Percentiles rank a stretch among this genome's conserved stretches.
Evolutionary conservation across 2,797 vertebrate species (phyloP).

Genomic region (Gouania willdenowi): DNA sequence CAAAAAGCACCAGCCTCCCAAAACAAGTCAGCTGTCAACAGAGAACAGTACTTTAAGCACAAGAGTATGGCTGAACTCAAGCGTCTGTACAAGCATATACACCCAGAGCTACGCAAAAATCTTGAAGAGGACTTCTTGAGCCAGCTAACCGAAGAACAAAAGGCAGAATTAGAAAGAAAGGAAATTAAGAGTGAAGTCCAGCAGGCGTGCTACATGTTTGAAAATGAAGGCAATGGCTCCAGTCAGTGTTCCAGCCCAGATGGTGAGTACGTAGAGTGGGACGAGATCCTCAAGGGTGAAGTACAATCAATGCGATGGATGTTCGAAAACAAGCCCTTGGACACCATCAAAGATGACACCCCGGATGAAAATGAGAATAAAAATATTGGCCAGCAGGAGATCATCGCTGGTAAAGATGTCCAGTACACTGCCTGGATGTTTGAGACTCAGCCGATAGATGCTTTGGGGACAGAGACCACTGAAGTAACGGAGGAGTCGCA

Average conservation of each 20-base stretch:
- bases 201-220: constrained; percentile 79
- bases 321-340: constrained; percentile 86
- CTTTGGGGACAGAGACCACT: constrained; percentile 49
- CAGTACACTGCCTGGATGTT: constrained; percentile 88
- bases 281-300: constrained; percentile 86
- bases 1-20: constrained; percentile 56
- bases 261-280: constrained; percentile 81
- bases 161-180: constrained; percentile 52
- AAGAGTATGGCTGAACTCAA: constrained; percentile 84
- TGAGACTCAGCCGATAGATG: constrained; percentile 84
- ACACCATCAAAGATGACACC: constrained; percentile 79
- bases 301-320: constrained; percentile 85
- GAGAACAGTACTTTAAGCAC: constrained; percentile 81
- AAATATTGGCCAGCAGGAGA: constrained; percentile 81
- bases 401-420: constrained; percentile 82
- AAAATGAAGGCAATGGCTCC: constrained; percentile 75
- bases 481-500: constrained; percentile 49
- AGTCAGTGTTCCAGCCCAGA: constrained; percentile 76
- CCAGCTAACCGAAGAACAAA: constrained; percentile 77
- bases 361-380: constrained; percentile 68
- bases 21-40: constrained; percentile 56
- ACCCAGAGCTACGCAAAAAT: constrained; percentile 83
- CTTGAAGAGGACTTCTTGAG: constrained; percentile 79
- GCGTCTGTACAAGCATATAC: constrained; percentile 83
- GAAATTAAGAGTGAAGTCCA: constrained; percentile 74